These are phyloP conservation scores for Scaptomyza reducta DNA, from an alignment of 2,888 invertebrate genomes.

Conservation along the genomic window DNA sequence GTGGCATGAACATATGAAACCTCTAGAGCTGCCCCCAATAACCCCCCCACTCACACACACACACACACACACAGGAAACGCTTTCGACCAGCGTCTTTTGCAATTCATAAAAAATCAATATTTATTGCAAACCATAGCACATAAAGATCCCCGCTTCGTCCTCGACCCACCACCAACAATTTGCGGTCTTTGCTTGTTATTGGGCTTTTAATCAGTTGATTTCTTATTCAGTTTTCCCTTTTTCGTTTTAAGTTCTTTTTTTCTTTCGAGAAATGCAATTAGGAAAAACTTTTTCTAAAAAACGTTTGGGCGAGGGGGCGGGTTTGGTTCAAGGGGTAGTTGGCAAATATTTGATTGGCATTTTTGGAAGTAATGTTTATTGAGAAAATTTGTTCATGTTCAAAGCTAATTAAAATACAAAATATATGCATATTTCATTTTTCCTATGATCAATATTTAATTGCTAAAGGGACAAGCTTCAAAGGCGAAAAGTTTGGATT, in stretches of 20 bases:
- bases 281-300: slow-evolving; percentile 38
- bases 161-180: slow-evolving; percentile 40
- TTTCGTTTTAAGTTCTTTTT: slow-evolving; percentile 16
- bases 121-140: slow-evolving; percentile 61
- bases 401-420: slow-evolving; percentile 30
- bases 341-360: slow-evolving; percentile 3
- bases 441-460: not conserved
- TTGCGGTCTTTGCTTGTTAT: slow-evolving; percentile 71
- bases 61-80: slow-evolving; percentile 6
- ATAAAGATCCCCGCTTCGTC: not conserved
- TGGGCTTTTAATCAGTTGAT: slow-evolving; percentile 76
- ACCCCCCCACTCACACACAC: not conserved
- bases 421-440: not conserved
- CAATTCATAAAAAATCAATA: slow-evolving; percentile 79
- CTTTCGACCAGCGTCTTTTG: slow-evolving; percentile 52
- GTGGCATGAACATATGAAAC: slow-evolving; percentile 35
- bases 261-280: slow-evolving; percentile 59
- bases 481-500: too few relatives aligned
- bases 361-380: not conserved
- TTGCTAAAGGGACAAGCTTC: not conserved
- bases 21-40: not conserved
- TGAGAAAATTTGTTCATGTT: slow-evolving; percentile 6
- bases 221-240: slow-evolving; percentile 62
- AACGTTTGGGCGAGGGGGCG: too few relatives aligned
- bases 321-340: too few relatives aligned